Evolutionary conservation across 37 sponge, comb jelly and placozoan species (phyloP), one percentile per base, ranked within the genome.

Genomic region (Tethya wilhelma): DNA sequence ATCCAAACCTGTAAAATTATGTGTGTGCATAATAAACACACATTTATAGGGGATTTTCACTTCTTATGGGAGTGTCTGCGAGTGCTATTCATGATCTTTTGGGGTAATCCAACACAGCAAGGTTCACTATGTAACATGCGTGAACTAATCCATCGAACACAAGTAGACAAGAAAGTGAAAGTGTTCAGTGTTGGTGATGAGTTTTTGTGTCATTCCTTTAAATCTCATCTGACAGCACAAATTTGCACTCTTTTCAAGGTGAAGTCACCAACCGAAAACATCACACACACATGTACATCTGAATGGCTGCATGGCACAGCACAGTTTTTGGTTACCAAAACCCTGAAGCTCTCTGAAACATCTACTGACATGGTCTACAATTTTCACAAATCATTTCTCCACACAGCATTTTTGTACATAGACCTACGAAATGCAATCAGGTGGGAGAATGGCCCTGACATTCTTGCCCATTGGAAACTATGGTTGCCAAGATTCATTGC

Each of bases 361-460:
- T 38, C 49, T 57, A 58, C 14, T 45, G 82, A 80, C 56, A 40
- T 30, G 4, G 59, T 34, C 4, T 65, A 72, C 44, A 7, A 65
- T 6, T 12, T 67, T 3, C 82, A 80, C 39, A 49, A 38, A 19
- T 14, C 42, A n/a, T 80, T 69, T 42, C 40, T 80, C 4, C 82
- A 80, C 71, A 11, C 12, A 2, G 56, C 82, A 7, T 59, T 72
- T n/a, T 59, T 80, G 4, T 80, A 80, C 43, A 14, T 40, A 2
- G 66, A 65, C 25, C 49, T 78, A 20, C 8, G 79, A 31, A 17
- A 63, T 22, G 45, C 79, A 40, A 78, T 78, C 7, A 29, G 72
- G 17, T 80, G 68, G 62, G 82, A 80, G 38, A 45, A 80, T 71
- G 82, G 82, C 23, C 72, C 56, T 30, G 33, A 40, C 12, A 72